These are phyloP conservation scores for Rhynchotus rufescens DNA, from an alignment of 2,797 vertebrate genomes.

Conservation along the genomic window DNA sequence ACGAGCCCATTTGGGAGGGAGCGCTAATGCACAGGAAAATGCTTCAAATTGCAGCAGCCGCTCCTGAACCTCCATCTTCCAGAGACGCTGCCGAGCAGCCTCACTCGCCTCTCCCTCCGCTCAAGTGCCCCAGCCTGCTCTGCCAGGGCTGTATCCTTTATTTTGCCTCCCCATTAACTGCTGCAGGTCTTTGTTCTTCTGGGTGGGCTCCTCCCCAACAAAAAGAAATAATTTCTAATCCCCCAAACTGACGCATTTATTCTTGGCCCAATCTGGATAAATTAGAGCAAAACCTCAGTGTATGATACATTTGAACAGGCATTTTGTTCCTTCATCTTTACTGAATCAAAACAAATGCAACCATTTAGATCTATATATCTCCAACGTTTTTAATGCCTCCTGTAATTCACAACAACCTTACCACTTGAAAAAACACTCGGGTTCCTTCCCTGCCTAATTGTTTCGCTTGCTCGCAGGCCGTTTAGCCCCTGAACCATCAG, in stretches of 20 bases:
- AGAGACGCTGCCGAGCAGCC: too few species aligned
- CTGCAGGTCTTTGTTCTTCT: not conserved
- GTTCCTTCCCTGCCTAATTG: conserved; percentile 33
- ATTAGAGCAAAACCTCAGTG: not conserved
- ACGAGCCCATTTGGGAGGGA: not conserved
- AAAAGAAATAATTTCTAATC: not conserved
- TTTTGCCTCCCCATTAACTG: not conserved
- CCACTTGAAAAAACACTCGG: conserved; percentile 56
- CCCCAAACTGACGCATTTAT: not conserved
- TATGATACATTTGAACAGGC: not conserved
- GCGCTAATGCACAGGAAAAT: not conserved
- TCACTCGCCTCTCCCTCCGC: too few species aligned
- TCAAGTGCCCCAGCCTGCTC: too few species aligned
- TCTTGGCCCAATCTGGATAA: not conserved
- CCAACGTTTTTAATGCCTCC: conserved; percentile 36
- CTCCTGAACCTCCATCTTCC: not conserved
- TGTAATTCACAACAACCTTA: conserved; percentile 54
- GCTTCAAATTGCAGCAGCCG: not conserved
- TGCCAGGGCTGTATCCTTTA: too few species aligned
- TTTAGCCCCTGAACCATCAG: conserved; percentile 49
- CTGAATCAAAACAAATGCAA: conserved; percentile 50
- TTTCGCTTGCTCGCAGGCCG: conserved; percentile 43
- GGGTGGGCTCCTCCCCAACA: not conserved
- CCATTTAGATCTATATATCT: conserved; percentile 20
- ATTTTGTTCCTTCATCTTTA: not conserved